Evolutionary conservation across 64 coral and sea anemone genomes (phyloP).

Genomic region (Pocillopora verrucosa): DNA sequence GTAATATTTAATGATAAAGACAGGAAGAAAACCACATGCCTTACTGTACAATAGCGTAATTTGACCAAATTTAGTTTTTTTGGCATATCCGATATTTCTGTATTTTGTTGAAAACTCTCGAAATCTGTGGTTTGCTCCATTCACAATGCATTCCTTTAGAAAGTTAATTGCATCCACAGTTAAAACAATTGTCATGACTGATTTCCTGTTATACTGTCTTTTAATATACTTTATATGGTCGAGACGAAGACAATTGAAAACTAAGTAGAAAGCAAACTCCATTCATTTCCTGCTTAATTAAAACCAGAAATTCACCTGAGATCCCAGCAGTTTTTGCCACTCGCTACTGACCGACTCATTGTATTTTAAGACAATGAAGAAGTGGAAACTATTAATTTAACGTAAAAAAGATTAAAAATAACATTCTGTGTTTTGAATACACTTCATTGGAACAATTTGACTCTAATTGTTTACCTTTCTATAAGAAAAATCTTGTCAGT

Average conservation of each 20-base stretch:
- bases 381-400: constrained; percentile 1
- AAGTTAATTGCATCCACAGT: neutral
- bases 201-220: neutral
- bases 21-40: neutral
- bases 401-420: neutral
- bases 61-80: no score
- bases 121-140: neutral
- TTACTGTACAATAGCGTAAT: neutral
- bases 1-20: constrained; percentile 20
- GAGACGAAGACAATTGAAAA: neutral
- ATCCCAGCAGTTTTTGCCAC: neutral
- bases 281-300: neutral
- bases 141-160: neutral
- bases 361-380: neutral
- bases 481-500: neutral
- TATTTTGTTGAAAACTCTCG: neutral
- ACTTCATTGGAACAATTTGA: neutral
- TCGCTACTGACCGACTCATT: neutral
- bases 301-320: neutral
- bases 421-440: constrained; percentile 12
- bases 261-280: neutral
- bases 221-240: neutral
- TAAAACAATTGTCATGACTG: neutral
- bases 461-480: neutral
- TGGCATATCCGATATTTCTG: neutral